Evolutionary conservation across 2,888 invertebrate genomes (phyloP).

Genomic region (Leistus spinibarbis): DNA sequence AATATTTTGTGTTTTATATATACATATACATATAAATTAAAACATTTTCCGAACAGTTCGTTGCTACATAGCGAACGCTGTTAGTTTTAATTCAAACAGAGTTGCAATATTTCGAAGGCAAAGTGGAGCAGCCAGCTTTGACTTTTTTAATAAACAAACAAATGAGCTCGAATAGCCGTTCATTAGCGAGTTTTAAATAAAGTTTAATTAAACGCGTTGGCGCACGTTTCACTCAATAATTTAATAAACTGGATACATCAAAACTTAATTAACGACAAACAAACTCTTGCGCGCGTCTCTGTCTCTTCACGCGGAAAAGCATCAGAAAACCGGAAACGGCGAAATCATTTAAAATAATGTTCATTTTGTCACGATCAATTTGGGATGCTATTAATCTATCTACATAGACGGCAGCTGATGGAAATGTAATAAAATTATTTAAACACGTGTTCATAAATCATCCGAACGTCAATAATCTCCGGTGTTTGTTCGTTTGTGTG

Average conservation of each 20-base stretch:
- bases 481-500: background rate
- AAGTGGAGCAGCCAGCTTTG: background rate
- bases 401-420: background rate
- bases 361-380: constrained; percentile 31
- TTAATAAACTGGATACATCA: constrained; percentile 33
- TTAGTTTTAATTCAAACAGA: background rate
- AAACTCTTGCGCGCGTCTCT: background rate
- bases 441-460: constrained; percentile 36
- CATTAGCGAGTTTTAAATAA: background rate
- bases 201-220: background rate
- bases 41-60: too few species aligned
- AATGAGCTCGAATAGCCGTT: background rate
- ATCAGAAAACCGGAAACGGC: constrained; percentile 6
- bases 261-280: constrained; percentile 25
- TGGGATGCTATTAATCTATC: constrained; percentile 21
- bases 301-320: too few species aligned
- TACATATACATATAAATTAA: too few species aligned
- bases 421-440: constrained; percentile 36
- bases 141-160: background rate
- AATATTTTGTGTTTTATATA: too few species aligned
- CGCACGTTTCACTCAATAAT: constrained; percentile 28
- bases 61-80: too few species aligned
- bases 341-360: constrained; percentile 33
- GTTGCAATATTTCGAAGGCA: background rate
- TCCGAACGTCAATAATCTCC: background rate